phyloP scores from a whole-genome alignment of 2,113 vertebrate species.

The Macrotis lagotis region DNA sequence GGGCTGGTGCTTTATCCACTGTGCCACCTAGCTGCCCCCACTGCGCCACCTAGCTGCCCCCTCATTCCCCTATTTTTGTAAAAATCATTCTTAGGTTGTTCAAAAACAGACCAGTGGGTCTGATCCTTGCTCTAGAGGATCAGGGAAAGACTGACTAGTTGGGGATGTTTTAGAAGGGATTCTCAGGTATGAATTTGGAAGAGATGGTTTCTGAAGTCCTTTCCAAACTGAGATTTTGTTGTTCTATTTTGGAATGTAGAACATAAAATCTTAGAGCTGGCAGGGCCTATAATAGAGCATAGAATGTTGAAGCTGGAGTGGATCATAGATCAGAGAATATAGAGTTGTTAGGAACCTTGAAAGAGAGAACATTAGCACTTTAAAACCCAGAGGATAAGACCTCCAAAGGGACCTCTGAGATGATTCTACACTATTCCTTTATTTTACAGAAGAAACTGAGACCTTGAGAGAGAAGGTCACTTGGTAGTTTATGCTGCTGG shows the following conservation, averaged over 20 bases:
- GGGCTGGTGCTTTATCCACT: too few relatives aligned
- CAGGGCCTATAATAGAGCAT: not conserved
- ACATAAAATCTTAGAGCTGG: not conserved
- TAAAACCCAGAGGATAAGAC: not conserved
- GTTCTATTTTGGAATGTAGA: not conserved
- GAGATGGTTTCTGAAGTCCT: not conserved
- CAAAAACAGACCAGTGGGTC: not conserved
- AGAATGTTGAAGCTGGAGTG: not conserved
- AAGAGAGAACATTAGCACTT: not conserved
- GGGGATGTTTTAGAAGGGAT: not conserved
- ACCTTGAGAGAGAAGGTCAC: not conserved
- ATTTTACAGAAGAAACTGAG: not conserved
- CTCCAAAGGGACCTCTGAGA: not conserved
- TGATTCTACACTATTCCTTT: not conserved
- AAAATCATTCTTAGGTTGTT: not conserved
- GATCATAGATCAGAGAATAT: not conserved
- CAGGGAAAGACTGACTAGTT: not conserved
- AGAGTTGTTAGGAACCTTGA: not conserved
- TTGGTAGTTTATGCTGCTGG: not conserved
- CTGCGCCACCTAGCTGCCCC: too few relatives aligned
- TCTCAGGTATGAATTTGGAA: not conserved
- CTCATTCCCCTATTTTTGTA: not conserved
- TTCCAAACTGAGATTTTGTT: not conserved
- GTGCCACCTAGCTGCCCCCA: too few relatives aligned
- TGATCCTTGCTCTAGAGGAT: not conserved